Conservation (phyloP, 2,113 vertebrate genomes). For the Mobula hypostoma region DNA sequence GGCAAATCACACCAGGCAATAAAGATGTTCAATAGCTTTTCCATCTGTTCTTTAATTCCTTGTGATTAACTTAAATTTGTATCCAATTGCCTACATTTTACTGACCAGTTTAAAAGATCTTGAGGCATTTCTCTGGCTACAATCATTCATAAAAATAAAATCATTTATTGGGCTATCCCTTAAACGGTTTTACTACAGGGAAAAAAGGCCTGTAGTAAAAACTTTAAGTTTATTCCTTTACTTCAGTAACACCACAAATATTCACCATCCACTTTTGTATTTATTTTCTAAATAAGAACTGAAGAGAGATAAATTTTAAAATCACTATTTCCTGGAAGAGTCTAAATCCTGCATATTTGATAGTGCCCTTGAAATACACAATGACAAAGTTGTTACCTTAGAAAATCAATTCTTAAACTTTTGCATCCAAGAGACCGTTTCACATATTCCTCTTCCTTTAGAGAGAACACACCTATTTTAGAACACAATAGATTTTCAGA, state of each 20-base stretch:
- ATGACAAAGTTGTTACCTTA: not conserved
- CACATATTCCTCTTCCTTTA: slow-evolving; percentile 10
- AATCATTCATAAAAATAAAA: not conserved
- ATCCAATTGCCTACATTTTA: not conserved
- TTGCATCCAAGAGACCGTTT: not conserved
- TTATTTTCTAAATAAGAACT: not conserved
- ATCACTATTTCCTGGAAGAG: not conserved
- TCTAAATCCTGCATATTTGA: not conserved
- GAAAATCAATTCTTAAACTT: not conserved
- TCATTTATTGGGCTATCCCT: not conserved
- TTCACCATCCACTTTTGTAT: not conserved
- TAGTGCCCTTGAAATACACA: not conserved
- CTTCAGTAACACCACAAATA: not conserved
- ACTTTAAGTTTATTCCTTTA: not conserved
- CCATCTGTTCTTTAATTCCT: not conserved
- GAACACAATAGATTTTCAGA: not conserved
- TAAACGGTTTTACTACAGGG: not conserved
- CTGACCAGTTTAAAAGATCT: not conserved
- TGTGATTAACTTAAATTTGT: not conserved
- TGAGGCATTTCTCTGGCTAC: not conserved
- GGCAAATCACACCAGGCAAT: not conserved
- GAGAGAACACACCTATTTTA: not conserved
- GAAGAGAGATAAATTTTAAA: not conserved
- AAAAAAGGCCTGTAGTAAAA: not conserved
- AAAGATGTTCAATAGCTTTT: not conserved